Evolutionary conservation across 30 jellyfish, hydroid and myxozoan species (phyloP).

Genomic region (Mastigias papua): DNA sequence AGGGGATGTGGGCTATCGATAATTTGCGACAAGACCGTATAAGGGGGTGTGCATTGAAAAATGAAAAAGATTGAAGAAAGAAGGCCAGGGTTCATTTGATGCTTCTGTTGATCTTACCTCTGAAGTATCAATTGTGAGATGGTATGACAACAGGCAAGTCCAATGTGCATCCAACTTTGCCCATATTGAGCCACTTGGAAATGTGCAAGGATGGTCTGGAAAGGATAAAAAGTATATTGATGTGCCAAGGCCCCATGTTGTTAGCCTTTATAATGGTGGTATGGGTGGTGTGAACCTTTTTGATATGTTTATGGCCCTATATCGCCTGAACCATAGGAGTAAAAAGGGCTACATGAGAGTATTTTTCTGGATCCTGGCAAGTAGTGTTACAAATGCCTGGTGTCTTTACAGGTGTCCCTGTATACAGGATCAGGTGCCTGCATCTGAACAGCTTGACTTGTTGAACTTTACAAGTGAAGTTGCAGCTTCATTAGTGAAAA

Average conservation of each 20-base stretch:
- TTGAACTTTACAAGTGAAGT: conserved; percentile 38
- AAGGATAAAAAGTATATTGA: conserved; percentile 40
- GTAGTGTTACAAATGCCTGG: conserved; percentile 18
- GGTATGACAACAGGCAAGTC: conserved; percentile 39
- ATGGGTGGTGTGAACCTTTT: conserved; percentile 62
- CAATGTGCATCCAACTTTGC: conserved; percentile 45
- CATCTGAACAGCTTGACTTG: conserved; percentile 31
- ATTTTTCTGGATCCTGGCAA: conserved; percentile 58
- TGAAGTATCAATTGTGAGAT: conserved; percentile 36
- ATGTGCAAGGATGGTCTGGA: conserved; percentile 19
- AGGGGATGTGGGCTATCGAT: conserved; percentile 67
- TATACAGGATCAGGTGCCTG: conserved; percentile 14
- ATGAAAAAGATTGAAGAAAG: conserved; percentile 53
- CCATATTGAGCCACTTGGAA: conserved; percentile 12
- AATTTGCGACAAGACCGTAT: conserved; percentile 50
- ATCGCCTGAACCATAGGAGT: conserved; percentile 49
- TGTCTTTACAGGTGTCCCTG: conserved; percentile 16
- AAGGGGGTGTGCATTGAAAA: conserved; percentile 52
- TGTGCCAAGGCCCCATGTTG: conserved; percentile 53
- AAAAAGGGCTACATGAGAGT: conserved; percentile 63
- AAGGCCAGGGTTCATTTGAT: conserved; percentile 57
- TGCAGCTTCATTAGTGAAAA: conserved; percentile 17
- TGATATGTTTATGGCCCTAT: conserved; percentile 50
- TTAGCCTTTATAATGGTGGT: conserved; percentile 45
- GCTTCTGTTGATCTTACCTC: conserved; percentile 63